Percentiles rank a stretch among this genome's conserved stretches.
Conservation (phyloP, 2,888 invertebrate genomes). For the Leptopterna dolabrata region DNA sequence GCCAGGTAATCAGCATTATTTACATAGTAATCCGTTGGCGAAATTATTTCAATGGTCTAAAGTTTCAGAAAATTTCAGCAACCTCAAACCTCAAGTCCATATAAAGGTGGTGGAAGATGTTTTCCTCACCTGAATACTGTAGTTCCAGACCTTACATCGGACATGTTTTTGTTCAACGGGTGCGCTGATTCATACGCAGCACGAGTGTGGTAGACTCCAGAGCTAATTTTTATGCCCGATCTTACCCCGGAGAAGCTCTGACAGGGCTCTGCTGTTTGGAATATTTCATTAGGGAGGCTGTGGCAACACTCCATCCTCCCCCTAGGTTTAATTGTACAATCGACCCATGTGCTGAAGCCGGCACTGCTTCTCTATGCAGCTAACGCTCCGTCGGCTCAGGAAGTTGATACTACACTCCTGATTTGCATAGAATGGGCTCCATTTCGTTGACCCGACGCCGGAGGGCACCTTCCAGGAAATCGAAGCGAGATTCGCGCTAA, state of each 20-base stretch:
- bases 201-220: background rate
- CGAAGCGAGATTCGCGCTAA: background rate
- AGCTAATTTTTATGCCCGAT: conserved; percentile 7
- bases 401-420: background rate
- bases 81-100: no score
- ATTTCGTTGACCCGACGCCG: conserved; percentile 10
- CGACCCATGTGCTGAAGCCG: background rate
- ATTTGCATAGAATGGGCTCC: conserved; percentile 24
- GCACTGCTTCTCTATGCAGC: conserved; percentile 1
- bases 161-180: background rate
- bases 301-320: background rate
- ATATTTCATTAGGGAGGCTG: background rate
- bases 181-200: background rate
- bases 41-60: no score
- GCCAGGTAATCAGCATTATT: no score
- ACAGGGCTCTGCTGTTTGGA: background rate
- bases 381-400: conserved; percentile 1
- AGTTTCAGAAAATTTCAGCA: no score
- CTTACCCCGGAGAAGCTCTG: background rate
- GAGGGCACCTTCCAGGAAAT: conserved; percentile 2
- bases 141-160: background rate
- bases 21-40: no score
- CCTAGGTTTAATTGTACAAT: background rate
- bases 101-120: no score
- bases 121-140: background rate